phyloP scores from a whole-genome alignment of 1,140 invertebrate genomes.

The Listronotus oregonensis region DNA sequence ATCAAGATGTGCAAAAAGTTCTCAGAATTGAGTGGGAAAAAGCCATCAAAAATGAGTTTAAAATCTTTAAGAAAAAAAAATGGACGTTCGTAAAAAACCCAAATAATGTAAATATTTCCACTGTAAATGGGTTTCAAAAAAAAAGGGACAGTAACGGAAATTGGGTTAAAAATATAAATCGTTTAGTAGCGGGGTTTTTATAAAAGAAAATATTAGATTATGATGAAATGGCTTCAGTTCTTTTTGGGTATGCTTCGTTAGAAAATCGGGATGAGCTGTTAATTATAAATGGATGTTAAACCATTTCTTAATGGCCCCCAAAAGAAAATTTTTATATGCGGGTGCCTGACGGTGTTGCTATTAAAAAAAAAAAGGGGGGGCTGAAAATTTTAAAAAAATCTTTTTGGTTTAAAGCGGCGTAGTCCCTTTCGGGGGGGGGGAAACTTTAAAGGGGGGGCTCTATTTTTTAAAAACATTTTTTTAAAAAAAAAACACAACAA shows the following conservation, averaged over 20 bases:
- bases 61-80: too few relatives aligned
- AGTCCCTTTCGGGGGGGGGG: too few relatives aligned
- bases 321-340: conserved; percentile 54
- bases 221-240: conserved; percentile 40
- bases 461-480: too few relatives aligned
- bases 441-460: too few relatives aligned
- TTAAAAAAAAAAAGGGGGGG: conserved; percentile 33
- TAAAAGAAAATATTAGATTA: conserved; percentile 53
- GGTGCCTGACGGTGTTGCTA: conserved; percentile 51
- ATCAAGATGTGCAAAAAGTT: too few relatives aligned
- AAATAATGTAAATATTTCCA: conserved; percentile 52
- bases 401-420: conserved; percentile 57
- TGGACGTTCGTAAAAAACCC: conserved; percentile 51
- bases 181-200: conserved; percentile 56
- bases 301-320: conserved; percentile 53
- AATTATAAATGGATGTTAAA: conserved; percentile 50
- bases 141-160: conserved; percentile 38
- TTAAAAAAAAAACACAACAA: too few relatives aligned
- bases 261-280: conserved; percentile 56
- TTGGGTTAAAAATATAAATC: conserved; percentile 48
- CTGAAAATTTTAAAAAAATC: conserved; percentile 54
- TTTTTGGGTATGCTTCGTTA: conserved; percentile 54
- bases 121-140: conserved; percentile 53
- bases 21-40: too few relatives aligned
- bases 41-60: too few relatives aligned